A percentile compares a stretch with the other conserved stretches of the same genome.
These are phyloP conservation scores for Esox masquinongy DNA, from an alignment of 2,797 vertebrate species.

Conservation along the genomic window DNA sequence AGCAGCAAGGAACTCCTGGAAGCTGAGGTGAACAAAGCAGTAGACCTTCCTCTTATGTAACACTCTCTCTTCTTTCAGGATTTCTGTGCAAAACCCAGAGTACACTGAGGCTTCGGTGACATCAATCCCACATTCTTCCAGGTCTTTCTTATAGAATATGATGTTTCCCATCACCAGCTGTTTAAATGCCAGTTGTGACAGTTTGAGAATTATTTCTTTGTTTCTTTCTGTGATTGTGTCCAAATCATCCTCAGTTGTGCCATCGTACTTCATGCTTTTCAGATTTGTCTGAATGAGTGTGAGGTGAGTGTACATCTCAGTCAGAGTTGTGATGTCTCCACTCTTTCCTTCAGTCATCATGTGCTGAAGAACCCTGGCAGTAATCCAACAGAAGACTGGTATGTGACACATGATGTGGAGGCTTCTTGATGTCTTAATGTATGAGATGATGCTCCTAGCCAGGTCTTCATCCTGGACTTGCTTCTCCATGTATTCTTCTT, in stretches of 20 bases:
- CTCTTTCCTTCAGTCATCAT: not conserved
- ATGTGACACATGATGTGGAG: constrained; percentile 25
- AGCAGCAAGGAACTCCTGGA: not conserved
- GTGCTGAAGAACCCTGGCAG: constrained; percentile 10
- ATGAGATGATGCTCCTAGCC: not conserved
- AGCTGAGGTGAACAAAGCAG: not conserved
- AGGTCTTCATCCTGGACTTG: not conserved
- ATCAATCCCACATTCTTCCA: not conserved
- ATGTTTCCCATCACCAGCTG: not conserved
- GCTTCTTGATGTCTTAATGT: not conserved
- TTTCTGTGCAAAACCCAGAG: not conserved
- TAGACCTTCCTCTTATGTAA: not conserved
- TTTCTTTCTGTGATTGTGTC: not conserved
- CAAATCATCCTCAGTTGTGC: not conserved
- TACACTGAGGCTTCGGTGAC: not conserved
- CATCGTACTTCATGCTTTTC: not conserved
- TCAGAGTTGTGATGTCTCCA: constrained; percentile 11
- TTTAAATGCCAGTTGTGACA: not conserved
- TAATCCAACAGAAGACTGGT: constrained; percentile 37
- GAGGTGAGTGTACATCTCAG: constrained; percentile 28
- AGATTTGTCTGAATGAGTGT: constrained; percentile 18
- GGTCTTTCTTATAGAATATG: not conserved
- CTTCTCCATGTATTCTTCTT: not conserved
- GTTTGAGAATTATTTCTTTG: not conserved
- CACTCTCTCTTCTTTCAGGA: not conserved